Conservation (phyloP, 1,140 invertebrate species). For the Meteorus sp. region DNA sequence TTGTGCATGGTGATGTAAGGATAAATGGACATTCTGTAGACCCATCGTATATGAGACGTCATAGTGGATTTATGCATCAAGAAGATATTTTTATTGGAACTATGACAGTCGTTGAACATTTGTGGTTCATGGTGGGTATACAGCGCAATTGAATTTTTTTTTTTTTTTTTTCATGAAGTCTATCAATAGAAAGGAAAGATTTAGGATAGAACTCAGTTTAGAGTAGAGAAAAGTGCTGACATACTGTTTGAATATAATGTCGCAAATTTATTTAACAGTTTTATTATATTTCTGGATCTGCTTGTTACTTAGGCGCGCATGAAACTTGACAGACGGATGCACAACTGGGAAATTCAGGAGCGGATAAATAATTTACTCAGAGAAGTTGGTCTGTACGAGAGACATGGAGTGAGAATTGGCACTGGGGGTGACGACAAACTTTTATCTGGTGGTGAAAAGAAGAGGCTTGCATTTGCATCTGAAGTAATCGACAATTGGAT, state of each 20-base stretch:
- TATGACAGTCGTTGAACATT: constrained; percentile 86
- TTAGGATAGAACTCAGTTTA: no score
- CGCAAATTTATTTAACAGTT: constrained; percentile 11
- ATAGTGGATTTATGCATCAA: constrained; percentile 94
- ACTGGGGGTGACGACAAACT: constrained; percentile 72
- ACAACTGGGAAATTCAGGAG: constrained; percentile 61
- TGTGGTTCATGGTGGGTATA: constrained; percentile 79
- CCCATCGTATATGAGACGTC: constrained; percentile 70
- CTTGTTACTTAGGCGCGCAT: constrained; percentile 75
- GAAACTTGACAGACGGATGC: constrained; percentile 72
- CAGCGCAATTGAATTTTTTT: no score
- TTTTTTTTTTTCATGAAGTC: neutral
- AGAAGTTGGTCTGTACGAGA: constrained; percentile 74
- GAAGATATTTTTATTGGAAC: constrained; percentile 87
- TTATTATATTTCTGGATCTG: no score
- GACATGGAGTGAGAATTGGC: constrained; percentile 76
- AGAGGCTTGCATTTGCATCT: constrained; percentile 88
- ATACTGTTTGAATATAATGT: no score
- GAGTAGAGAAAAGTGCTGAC: no score
- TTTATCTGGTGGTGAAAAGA: constrained; percentile 92
- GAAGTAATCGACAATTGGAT: no score
- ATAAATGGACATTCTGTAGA: constrained; percentile 71
- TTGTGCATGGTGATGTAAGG: constrained; percentile 75
- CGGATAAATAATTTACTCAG: constrained; percentile 72
- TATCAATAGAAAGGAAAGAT: constrained; percentile 9